These are phyloP conservation scores for Engystomops pustulosus DNA, from an alignment of 2,113 vertebrate genomes.

Conservation along the genomic window DNA sequence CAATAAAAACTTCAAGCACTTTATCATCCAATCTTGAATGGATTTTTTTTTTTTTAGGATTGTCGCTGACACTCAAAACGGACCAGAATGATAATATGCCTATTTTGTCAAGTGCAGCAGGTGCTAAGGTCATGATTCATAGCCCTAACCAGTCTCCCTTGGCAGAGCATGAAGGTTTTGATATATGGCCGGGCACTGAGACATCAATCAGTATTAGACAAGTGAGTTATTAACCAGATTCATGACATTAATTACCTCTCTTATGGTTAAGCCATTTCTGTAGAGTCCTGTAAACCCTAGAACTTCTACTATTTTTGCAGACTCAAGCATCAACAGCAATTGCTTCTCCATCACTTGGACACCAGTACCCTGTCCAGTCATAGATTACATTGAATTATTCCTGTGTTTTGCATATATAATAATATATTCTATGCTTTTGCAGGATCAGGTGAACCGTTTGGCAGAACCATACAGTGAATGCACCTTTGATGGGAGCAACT, in stretches of 20 bases:
- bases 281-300: too few species aligned
- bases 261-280: too few species aligned
- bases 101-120: constrained; percentile 64
- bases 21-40: too few species aligned
- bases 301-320: too few species aligned
- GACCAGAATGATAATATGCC: constrained; percentile 69
- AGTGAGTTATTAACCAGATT: constrained; percentile 59
- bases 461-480: constrained; percentile 66
- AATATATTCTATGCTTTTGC: background rate
- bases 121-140: constrained; percentile 72
- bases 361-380: too few species aligned
- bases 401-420: too few species aligned
- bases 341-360: too few species aligned
- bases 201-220: constrained; percentile 68
- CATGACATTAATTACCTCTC: too few species aligned
- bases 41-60: constrained; percentile 64
- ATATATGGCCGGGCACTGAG: constrained; percentile 69
- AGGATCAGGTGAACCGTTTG: constrained; percentile 71
- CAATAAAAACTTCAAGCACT: too few species aligned
- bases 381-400: too few species aligned
- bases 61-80: constrained; percentile 68
- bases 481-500: background rate
- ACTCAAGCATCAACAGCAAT: too few species aligned
- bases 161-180: constrained; percentile 72
- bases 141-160: constrained; percentile 66